Percentiles rank a stretch among this genome's conserved stretches.
Evolutionary conservation across 1,140 invertebrate species (phyloP).

Genomic region (Mizuhopecten yessoensis): DNA sequence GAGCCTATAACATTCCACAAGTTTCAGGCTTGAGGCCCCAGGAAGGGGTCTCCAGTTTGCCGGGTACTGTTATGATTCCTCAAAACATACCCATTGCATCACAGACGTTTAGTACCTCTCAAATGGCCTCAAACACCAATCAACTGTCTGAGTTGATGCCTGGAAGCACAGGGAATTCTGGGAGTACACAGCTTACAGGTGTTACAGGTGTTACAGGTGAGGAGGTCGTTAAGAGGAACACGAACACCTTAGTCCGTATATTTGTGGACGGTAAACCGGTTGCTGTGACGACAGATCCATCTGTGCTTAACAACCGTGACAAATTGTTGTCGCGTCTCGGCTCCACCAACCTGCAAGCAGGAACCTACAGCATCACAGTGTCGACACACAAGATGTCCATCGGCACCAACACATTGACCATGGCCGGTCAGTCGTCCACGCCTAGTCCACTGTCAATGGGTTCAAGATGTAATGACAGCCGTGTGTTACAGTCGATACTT

Average conservation of each 20-base stretch:
- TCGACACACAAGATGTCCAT: conserved; percentile 47
- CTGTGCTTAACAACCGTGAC: conserved; percentile 58
- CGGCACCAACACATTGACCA: conserved; percentile 10
- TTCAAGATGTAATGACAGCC: neutral
- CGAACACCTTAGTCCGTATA: conserved; percentile 59
- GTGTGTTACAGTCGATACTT: neutral
- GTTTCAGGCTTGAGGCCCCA: neutral
- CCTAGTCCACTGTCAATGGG: neutral
- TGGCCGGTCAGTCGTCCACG: neutral
- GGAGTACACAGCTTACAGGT: neutral
- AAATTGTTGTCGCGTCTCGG: conserved; percentile 52
- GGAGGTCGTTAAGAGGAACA: neutral
- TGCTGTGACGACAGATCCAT: conserved; percentile 63
- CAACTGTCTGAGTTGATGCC: neutral
- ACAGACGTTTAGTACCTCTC: neutral
- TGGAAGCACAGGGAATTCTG: neutral
- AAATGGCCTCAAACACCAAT: neutral
- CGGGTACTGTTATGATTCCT: neutral
- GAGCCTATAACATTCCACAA: neutral
- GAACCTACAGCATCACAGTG: conserved; percentile 61
- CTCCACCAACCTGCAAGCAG: conserved; percentile 54
- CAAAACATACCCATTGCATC: neutral
- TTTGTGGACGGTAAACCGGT: conserved; percentile 65
- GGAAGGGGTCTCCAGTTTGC: neutral
- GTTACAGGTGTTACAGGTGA: neutral